Base-by-base conservation (phyloP, 2,888 invertebrate species). In the Phlogophora meticulosa region DNA sequence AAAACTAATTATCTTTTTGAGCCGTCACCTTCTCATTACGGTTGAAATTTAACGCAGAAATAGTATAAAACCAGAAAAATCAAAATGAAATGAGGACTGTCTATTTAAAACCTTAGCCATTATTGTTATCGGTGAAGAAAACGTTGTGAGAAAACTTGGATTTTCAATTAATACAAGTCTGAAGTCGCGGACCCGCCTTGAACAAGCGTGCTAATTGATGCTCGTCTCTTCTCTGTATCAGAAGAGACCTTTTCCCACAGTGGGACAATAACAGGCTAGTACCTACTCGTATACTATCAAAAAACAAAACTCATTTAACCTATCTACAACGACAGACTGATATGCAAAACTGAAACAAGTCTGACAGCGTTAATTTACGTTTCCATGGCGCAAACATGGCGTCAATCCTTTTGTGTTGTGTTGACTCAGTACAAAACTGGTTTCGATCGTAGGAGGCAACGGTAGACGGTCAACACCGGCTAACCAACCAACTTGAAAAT, bases 351-450 rank as follows among this genome's bases (percentile, higher is more conserved):
- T 24, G 49, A 34, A 32, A 36, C 20, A 34, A 34, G 15, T 43
- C 17, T 64, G 52, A 52, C 59, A 49, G 22, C n/a, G 10, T 32
- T 46, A 58, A 48, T 48, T 52, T 61, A 70, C 17, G 65, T 76
- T 68, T 58, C 66, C 62, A 72, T 66, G 67, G 46, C 38, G 68
- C 45, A 67, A 61, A 70, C 4, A 72, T 74, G 61, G 72, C 69
- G 60, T 17, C 65, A 53, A 61, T 67, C 73, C 69, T 71, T 72
- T 72, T 78, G 72, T 80, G 67, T 62, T 61, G 20, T 78, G 59
- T 76, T 80, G 81, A 81, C 63, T 81, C 78, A 76, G 63, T 51
- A 57, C 48, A 43, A 81, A 68, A 81, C 82, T 62, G 77, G 80
- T 81, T 81, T 70, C 42, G 32, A 28, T 34, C 59, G 61, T 72